phyloP scores from a whole-genome alignment of 2,888 invertebrate species.

The Troides oblongomaculatus region DNA sequence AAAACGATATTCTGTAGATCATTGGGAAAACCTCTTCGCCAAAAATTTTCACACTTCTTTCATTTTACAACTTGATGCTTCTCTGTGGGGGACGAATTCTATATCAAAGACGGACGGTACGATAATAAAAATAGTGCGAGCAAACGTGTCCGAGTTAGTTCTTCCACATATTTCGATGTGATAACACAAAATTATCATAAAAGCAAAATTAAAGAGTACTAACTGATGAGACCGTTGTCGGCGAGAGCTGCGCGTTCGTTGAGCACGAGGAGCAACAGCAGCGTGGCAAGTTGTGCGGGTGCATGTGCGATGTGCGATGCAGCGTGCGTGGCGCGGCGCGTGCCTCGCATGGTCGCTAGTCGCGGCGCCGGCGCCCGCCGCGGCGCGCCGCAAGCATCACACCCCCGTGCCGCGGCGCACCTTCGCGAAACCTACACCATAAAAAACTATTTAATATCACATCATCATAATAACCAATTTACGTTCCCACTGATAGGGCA shows the following conservation, averaged over 20 bases:
- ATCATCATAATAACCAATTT: no score
- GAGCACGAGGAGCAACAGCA: constrained; percentile 12
- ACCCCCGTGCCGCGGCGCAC: constrained; percentile 69
- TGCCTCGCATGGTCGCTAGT: constrained; percentile 74
- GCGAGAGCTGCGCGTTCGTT: constrained; percentile 12
- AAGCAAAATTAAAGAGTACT: constrained; percentile 32
- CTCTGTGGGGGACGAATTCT: no score
- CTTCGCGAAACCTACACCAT: constrained; percentile 62
- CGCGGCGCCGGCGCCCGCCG: constrained; percentile 73
- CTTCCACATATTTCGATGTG: no score
- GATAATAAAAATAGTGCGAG: no score
- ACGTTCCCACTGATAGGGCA: no score
- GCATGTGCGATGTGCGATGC: constrained; percentile 55
- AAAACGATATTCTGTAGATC: no score
- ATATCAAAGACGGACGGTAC: no score
- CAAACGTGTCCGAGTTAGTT: no score
- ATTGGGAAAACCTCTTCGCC: no score
- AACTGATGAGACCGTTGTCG: constrained; percentile 50
- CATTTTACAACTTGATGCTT: no score
- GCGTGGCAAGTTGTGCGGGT: constrained; percentile 38
- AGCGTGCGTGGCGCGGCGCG: constrained; percentile 57
- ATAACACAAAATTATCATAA: neutral
- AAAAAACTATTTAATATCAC: constrained; percentile 1
- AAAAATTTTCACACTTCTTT: no score
- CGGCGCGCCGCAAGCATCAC: constrained; percentile 72